These are phyloP conservation scores for Dryocosmus kuriphilus DNA, from an alignment of 2,888 invertebrate genomes.

Conservation along the genomic window DNA sequence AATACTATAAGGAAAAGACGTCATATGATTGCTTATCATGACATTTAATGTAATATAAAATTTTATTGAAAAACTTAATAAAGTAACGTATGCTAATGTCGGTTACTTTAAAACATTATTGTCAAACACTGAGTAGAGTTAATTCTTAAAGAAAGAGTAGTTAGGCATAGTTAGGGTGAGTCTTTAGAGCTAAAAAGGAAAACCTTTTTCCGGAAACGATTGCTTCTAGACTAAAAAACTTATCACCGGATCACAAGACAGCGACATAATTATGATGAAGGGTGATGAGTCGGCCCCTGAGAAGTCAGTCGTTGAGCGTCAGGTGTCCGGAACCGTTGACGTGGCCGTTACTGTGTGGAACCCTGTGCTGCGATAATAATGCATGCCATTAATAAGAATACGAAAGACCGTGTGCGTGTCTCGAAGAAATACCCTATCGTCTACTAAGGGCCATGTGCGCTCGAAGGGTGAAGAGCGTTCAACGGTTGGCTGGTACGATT, in stretches of 20 bases:
- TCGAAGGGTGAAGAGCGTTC: conserved; percentile 68
- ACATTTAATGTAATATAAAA: too few relatives aligned
- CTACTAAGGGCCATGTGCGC: conserved; percentile 71
- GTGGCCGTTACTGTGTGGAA: conserved; percentile 72
- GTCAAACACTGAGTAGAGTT: neutral
- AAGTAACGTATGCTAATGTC: too few relatives aligned
- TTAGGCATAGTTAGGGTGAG: neutral
- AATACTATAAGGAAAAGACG: too few relatives aligned
- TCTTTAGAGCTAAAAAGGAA: neutral
- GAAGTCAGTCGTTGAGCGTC: conserved; percentile 67
- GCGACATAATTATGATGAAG: conserved; percentile 54
- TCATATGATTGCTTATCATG: too few relatives aligned
- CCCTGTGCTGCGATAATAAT: conserved; percentile 68
- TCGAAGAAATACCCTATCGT: conserved; percentile 62
- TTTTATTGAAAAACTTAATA: too few relatives aligned
- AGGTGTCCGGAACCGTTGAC: conserved; percentile 76
- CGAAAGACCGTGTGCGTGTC: conserved; percentile 66
- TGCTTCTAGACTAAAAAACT: conserved; percentile 9
- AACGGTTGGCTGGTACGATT: conserved; percentile 69
- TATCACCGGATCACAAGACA: conserved; percentile 42
- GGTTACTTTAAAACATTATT: too few relatives aligned
- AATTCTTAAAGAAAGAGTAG: neutral
- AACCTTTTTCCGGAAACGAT: neutral
- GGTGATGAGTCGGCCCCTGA: conserved; percentile 52
- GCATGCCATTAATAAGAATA: conserved; percentile 75